Conservation (phyloP, 2,888 invertebrate genomes). For the Morinoia aosen region DNA sequence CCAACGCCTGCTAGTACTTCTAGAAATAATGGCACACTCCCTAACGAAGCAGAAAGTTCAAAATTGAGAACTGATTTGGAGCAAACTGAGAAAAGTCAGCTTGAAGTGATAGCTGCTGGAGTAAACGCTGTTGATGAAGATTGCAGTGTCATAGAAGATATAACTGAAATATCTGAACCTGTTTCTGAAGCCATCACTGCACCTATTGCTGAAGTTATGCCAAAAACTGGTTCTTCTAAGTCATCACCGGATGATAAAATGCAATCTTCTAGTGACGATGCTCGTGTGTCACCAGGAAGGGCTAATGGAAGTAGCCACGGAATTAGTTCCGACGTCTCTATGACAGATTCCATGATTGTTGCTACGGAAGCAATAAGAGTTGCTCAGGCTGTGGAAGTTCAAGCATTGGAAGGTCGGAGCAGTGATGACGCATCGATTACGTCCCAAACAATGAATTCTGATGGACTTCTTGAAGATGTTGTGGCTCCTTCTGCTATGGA, state of each 20-base stretch:
- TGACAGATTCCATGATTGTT: slow-evolving; percentile 65
- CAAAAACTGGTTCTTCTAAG: background rate
- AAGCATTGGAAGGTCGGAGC: slow-evolving; percentile 59
- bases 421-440: slow-evolving; percentile 67
- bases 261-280: slow-evolving; percentile 42
- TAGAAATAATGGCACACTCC: background rate
- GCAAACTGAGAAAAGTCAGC: slow-evolving; percentile 65
- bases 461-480: slow-evolving; percentile 62
- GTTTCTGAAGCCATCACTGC: slow-evolving; percentile 14
- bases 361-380: slow-evolving; percentile 65
- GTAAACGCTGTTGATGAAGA: background rate
- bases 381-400: slow-evolving; percentile 64
- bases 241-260: slow-evolving; percentile 54
- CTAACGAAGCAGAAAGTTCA: slow-evolving; percentile 65
- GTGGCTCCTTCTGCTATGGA: slow-evolving; percentile 67
- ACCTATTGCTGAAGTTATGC: slow-evolving; percentile 14
- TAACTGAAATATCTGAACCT: slow-evolving; percentile 30
- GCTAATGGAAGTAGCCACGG: slow-evolving; percentile 32
- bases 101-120: background rate
- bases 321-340: slow-evolving; percentile 62
- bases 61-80: slow-evolving; percentile 64
- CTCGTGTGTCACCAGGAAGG: slow-evolving; percentile 28
- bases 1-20: background rate
- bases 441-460: slow-evolving; percentile 63
- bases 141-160: slow-evolving; percentile 1